Evolutionary conservation across 2,113 vertebrate species (phyloP).

Genomic region (Symphodus melops): DNA sequence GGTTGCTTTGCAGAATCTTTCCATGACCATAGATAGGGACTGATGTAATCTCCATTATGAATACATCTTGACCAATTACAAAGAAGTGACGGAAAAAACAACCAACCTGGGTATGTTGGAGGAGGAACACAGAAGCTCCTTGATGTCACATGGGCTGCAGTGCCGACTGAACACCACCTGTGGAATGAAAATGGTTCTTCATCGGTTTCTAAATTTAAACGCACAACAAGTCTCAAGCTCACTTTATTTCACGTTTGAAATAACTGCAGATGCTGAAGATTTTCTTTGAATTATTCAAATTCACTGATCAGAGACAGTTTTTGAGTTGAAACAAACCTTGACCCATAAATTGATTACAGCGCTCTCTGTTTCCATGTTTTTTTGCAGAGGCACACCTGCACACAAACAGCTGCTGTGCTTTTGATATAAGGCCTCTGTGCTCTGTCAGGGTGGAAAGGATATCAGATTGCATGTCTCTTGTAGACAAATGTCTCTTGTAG

Average conservation of each 20-base stretch:
- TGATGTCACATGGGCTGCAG: slow-evolving; percentile 86
- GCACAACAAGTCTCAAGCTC: not conserved
- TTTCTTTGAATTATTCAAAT: not conserved
- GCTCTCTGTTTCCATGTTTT: not conserved
- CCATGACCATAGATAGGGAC: not conserved
- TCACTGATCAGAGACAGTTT: slow-evolving; percentile 2
- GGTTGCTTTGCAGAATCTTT: not conserved
- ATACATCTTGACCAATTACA: not conserved
- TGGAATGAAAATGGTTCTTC: slow-evolving; percentile 4
- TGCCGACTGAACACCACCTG: slow-evolving; percentile 85
- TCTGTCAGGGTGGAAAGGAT: slow-evolving; percentile 2
- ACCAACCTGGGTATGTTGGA: slow-evolving; percentile 83
- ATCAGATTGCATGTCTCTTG: slow-evolving; percentile 43
- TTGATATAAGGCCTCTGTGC: slow-evolving; percentile 25
- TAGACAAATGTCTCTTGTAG: not conserved
- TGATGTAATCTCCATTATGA: not conserved
- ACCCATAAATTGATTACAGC: not conserved
- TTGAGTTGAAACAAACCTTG: not conserved
- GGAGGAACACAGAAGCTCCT: slow-evolving; percentile 85
- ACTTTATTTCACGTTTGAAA: not conserved
- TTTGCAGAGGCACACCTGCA: slow-evolving; percentile 37
- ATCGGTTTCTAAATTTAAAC: no score
- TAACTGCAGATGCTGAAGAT: not conserved
- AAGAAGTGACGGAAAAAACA: not conserved
- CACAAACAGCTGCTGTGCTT: slow-evolving; percentile 43